phyloP scores from a whole-genome alignment of 1,140 invertebrate genomes.

The Asobara japonica region DNA sequence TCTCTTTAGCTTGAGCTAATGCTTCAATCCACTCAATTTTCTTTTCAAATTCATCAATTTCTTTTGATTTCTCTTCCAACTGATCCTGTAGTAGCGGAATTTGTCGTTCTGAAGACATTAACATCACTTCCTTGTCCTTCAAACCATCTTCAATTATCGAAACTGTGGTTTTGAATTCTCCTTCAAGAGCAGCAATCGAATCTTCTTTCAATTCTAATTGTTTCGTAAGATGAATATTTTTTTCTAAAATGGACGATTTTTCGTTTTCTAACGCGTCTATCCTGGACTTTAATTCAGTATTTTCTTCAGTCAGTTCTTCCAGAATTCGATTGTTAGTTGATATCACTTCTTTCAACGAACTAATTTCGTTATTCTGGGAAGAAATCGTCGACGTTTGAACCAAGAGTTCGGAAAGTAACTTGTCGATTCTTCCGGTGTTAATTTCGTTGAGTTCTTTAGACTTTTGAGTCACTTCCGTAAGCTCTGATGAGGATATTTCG shows the following conservation, averaged over 20 bases:
- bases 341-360: neutral
- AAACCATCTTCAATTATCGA: slow-evolving; percentile 35
- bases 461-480: slow-evolving; percentile 22
- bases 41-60: slow-evolving; percentile 46
- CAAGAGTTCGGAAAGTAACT: neutral
- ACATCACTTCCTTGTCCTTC: slow-evolving; percentile 24
- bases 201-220: slow-evolving; percentile 44
- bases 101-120: slow-evolving; percentile 31
- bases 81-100: slow-evolving; percentile 2
- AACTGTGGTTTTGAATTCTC: slow-evolving; percentile 55
- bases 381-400: neutral
- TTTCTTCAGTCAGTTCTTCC: neutral
- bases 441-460: slow-evolving; percentile 41
- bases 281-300: neutral
- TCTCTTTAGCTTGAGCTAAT: slow-evolving; percentile 24
- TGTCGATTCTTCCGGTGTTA: neutral
- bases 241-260: slow-evolving; percentile 30
- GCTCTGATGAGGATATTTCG: slow-evolving; percentile 20
- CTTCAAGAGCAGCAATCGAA: slow-evolving; percentile 46
- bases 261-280: neutral
- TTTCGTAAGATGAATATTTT: slow-evolving; percentile 39
- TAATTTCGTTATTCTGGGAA: slow-evolving; percentile 27
- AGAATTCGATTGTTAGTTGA: neutral
- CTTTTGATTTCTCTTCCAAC: slow-evolving; percentile 41
- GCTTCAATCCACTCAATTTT: slow-evolving; percentile 57